Percentiles rank a stretch among this genome's conserved stretches.
Conservation (phyloP, 2,888 invertebrate genomes). For the Dorcus hopei region DNA sequence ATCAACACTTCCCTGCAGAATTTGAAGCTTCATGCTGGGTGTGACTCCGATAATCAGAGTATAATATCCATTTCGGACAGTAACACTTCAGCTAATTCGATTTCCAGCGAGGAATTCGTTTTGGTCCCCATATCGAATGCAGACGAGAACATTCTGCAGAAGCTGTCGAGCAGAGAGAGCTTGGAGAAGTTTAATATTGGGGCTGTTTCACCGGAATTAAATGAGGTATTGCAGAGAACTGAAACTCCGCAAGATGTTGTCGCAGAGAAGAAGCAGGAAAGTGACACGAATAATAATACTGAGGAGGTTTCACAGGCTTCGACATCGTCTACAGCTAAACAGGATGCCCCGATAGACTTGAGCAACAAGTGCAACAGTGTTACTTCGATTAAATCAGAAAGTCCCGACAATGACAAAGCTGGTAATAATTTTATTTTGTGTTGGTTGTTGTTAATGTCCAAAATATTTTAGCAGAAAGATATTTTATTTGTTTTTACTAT, state of each 20-base stretch:
- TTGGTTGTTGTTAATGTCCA: background rate
- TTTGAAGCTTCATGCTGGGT: slow-evolving; percentile 1
- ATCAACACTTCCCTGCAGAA: background rate
- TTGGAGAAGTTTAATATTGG: background rate
- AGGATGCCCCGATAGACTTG: background rate
- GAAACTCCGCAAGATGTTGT: background rate
- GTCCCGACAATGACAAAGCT: background rate
- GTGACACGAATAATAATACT: background rate
- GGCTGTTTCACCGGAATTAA: background rate
- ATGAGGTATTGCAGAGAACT: background rate
- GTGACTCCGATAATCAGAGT: slow-evolving; percentile 25
- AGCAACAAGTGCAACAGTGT: background rate
- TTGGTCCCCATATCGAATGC: slow-evolving; percentile 3
- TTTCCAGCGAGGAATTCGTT: slow-evolving; percentile 23
- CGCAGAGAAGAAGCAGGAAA: background rate
- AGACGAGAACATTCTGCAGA: background rate
- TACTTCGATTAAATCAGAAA: too few species aligned
- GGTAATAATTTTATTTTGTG: background rate
- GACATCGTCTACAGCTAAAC: background rate
- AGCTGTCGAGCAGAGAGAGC: background rate
- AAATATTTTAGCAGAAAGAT: too few species aligned
- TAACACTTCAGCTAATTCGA: slow-evolving; percentile 16
- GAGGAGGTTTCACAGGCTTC: background rate
- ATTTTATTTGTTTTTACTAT: too few species aligned
- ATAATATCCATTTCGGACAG: slow-evolving; percentile 25